These are phyloP conservation scores for Brachionus calyciflorus DNA, from an alignment of 1,140 invertebrate species.

Conservation along the genomic window DNA sequence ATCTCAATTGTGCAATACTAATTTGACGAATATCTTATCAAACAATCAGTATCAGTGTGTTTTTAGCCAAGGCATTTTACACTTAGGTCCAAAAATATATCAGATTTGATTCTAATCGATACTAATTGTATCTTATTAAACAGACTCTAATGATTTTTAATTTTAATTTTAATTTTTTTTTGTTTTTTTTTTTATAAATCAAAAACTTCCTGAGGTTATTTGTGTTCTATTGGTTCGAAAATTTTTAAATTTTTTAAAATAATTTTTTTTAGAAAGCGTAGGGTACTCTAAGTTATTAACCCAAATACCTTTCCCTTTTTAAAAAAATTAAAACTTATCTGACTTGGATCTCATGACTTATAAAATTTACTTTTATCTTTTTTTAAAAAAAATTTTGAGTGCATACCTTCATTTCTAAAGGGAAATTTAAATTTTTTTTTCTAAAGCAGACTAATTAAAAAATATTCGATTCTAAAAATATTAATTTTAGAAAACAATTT, in stretches of 20 bases:
- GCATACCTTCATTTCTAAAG: constrained; percentile 18
- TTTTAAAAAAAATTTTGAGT: neutral
- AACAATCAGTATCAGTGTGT: neutral
- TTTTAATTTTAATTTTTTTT: too few relatives aligned
- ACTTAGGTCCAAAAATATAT: neutral
- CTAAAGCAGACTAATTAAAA: neutral
- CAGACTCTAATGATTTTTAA: too few relatives aligned
- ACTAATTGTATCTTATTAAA: constrained; percentile 18
- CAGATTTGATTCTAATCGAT: constrained; percentile 17
- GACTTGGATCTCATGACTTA: constrained; percentile 7
- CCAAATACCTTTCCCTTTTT: neutral
- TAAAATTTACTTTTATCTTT: constrained; percentile 11
- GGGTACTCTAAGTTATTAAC: neutral
- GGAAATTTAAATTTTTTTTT: constrained; percentile 2
- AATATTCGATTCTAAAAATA: too few relatives aligned
- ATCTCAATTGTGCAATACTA: constrained; percentile 8
- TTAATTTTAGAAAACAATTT: too few relatives aligned
- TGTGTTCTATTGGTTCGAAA: too few relatives aligned
- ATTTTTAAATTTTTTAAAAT: too few relatives aligned
- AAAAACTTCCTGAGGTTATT: constrained; percentile 7
- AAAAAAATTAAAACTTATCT: neutral
- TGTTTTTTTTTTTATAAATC: too few relatives aligned
- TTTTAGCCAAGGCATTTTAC: neutral
- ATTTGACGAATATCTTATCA: neutral
- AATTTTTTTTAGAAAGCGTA: too few relatives aligned